Evolutionary conservation across 1,140 invertebrate genomes (phyloP).

Genomic region (Oppia nitens): DNA sequence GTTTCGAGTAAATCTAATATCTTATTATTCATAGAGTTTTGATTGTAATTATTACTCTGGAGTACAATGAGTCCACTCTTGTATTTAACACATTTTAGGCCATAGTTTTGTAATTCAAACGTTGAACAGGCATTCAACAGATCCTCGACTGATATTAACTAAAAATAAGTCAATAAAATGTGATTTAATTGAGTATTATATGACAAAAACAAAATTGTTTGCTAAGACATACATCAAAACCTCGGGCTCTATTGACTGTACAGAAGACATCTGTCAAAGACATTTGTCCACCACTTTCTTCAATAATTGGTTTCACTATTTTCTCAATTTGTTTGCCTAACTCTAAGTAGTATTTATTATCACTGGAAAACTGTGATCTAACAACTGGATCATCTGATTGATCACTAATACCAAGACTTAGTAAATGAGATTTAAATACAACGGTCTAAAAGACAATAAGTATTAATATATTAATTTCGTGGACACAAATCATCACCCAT

Average conservation of each 20-base stretch:
- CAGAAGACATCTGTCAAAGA: conserved; percentile 90
- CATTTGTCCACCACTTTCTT: conserved; percentile 88
- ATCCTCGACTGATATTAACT: conserved; percentile 85
- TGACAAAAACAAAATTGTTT: not conserved
- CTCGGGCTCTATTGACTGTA: conserved; percentile 57
- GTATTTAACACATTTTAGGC: conserved; percentile 53
- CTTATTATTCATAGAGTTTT: conserved; percentile 51
- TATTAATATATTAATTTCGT: conserved; percentile 7
- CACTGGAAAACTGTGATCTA: conserved; percentile 62
- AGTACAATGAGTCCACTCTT: conserved; percentile 79
- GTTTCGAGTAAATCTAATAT: conserved; percentile 51
- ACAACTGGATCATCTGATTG: conserved; percentile 64
- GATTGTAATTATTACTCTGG: conserved; percentile 57
- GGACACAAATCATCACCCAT: conserved; percentile 7
- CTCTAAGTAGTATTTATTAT: conserved; percentile 67
- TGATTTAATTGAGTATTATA: not conserved
- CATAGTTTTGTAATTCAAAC: conserved; percentile 41
- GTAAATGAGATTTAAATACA: conserved; percentile 81
- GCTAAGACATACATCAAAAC: conserved; percentile 32
- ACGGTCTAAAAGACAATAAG: conserved; percentile 39
- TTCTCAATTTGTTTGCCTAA: conserved; percentile 69
- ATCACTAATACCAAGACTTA: conserved; percentile 69
- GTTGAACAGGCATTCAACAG: conserved; percentile 67
- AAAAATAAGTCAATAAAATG: conserved; percentile 30
- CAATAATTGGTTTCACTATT: conserved; percentile 60